These are phyloP conservation scores for Apotomis turbidana DNA, from an alignment of 2,888 invertebrate species.

Conservation along the genomic window DNA sequence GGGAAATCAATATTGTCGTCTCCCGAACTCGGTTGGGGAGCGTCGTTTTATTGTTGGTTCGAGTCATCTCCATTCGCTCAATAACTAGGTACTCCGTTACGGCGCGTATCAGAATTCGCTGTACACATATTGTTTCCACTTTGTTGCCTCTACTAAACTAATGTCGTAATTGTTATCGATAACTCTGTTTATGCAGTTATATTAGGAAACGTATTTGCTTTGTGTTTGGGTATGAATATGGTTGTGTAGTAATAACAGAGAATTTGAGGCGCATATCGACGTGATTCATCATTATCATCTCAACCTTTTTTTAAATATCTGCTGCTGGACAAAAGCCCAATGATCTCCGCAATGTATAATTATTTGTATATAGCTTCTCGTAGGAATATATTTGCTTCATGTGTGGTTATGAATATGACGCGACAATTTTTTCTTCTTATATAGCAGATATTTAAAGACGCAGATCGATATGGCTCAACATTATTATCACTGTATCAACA, in stretches of 20 bases:
- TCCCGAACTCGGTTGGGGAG: slow-evolving; percentile 64
- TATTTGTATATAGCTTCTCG: no score
- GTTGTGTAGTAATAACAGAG: background rate
- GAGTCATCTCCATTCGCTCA: slow-evolving; percentile 50
- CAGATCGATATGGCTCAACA: no score
- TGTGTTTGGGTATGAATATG: background rate
- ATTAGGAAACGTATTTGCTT: background rate
- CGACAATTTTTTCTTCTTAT: no score
- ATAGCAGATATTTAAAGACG: no score
- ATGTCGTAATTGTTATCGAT: slow-evolving; percentile 15
- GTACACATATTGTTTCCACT: slow-evolving; percentile 21
- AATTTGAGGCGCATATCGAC: no score
- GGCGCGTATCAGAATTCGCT: slow-evolving; percentile 16
- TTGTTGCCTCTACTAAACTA: slow-evolving; percentile 10
- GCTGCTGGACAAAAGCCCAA: no score
- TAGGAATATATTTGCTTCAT: no score
- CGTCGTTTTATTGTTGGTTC: slow-evolving; percentile 64
- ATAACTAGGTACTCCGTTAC: slow-evolving; percentile 20
- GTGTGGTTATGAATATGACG: no score
- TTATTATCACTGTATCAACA: no score
- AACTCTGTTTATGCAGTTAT: background rate
- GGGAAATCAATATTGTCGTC: slow-evolving; percentile 79
- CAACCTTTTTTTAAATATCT: no score
- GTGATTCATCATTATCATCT: no score
- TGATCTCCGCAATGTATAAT: no score